phyloP scores from a whole-genome alignment of 1,140 invertebrate genomes.

The Aphelenchoides besseyi region DNA sequence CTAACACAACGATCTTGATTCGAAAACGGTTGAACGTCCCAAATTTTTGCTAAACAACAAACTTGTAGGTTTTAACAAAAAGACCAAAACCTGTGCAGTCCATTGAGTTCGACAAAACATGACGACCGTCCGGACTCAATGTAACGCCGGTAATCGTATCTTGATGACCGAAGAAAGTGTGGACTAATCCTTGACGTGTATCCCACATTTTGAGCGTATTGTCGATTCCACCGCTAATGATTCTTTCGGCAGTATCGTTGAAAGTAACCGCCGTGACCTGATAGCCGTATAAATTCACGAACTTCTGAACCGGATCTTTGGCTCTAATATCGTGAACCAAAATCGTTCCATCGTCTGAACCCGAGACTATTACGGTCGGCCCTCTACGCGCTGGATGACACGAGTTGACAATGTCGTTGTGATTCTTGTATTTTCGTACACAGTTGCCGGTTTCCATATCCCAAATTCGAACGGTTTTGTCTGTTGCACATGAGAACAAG shows the following conservation, averaged over 20 bases:
- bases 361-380: slow-evolving; percentile 82
- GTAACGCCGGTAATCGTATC: slow-evolving; percentile 90
- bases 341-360: slow-evolving; percentile 88
- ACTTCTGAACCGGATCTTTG: slow-evolving; percentile 74
- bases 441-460: slow-evolving; percentile 81
- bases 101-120: slow-evolving; percentile 92
- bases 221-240: slow-evolving; percentile 85
- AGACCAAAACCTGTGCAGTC: slow-evolving; percentile 75
- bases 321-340: slow-evolving; percentile 80
- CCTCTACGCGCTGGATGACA: slow-evolving; percentile 76
- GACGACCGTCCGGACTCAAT: slow-evolving; percentile 86
- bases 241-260: slow-evolving; percentile 89
- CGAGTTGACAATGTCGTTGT: slow-evolving; percentile 68
- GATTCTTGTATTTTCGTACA: slow-evolving; percentile 83
- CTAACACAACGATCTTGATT: slow-evolving; percentile 88
- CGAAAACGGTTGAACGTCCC: slow-evolving; percentile 73
- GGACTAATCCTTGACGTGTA: slow-evolving; percentile 79
- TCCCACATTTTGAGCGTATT: slow-evolving; percentile 96
- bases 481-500: slow-evolving; percentile 87
- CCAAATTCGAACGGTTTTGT: slow-evolving; percentile 91
- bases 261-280: slow-evolving; percentile 86
- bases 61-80: slow-evolving; percentile 10
- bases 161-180: slow-evolving; percentile 80
- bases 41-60: slow-evolving; percentile 67
- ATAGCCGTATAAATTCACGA: slow-evolving; percentile 74